Evolutionary conservation across 2,113 vertebrate species (phyloP), one percentile per base, ranked within the genome.

Genomic region (Carlito syrichta): DNA sequence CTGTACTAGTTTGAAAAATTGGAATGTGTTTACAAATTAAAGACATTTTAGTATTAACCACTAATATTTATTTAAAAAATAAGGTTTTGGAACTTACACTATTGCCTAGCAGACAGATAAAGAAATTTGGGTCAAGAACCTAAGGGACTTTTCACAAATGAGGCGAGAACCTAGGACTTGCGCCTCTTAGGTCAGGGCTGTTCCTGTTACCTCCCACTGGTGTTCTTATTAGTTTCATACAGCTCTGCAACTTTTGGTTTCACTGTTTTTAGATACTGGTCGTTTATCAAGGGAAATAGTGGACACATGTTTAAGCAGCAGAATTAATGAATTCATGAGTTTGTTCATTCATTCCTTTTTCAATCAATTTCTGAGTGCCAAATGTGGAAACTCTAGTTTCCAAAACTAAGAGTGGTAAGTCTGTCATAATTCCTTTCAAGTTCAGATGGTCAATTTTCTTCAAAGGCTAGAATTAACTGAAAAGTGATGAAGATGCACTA

Each of bases 371-470:
- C 23, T 54, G 54, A 71, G 48, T 62, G 32, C 22, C 40, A 7
- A 52, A 11, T 20, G 1, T 43, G 27, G 43, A 48, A 8, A 43
- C 63, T 62, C 12, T 48, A 27, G 48, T 92, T 95, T 88, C 14
- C 23, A 74, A 43, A 81, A 19, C 19, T 25, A 45, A 30, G 10
- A 14, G 60, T 85, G 43, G 27, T 27, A 35, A 63, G 60, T 56
- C 35, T 90, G 40, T 90, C 85, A 19, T 76, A 76, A 40, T 93
- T 97, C 91, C 92, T 93, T 87, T 93, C 97, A 92, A 89, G 91
- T 92, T 20, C 1, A 98, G 97, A 94, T 94, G 94, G 96, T 95
- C 97, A 96, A 60, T 95, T 97, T 92, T 97, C 97, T 35, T 84
- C 30, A 93, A 62, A 95, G 14, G 95, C 74, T 54, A 81, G 89